Conservation (phyloP, 2,888 invertebrate species). For the Panopea generosa region DNA sequence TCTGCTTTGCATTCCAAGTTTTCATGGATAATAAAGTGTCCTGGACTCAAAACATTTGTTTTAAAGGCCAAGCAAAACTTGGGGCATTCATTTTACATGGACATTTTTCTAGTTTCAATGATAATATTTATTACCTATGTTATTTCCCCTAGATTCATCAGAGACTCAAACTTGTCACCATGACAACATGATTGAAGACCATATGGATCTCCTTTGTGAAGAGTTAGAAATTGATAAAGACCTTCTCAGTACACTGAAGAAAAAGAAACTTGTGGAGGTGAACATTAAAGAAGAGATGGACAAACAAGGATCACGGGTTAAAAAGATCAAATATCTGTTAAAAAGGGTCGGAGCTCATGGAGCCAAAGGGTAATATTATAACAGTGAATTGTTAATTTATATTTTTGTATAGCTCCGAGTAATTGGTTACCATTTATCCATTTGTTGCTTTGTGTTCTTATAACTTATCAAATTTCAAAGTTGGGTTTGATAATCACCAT, state of each 20-base stretch:
- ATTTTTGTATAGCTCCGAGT: background rate
- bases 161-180: background rate
- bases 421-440: no score
- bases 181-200: slow-evolving; percentile 53
- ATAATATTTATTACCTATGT: no score
- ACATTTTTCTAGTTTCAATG: no score
- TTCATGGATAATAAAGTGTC: no score
- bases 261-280: slow-evolving; percentile 41
- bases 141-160: background rate
- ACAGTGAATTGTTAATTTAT: no score
- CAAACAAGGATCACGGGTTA: slow-evolving; percentile 49
- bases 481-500: no score
- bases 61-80: no score
- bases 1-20: no score
- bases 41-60: no score
- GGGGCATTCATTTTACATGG: no score
- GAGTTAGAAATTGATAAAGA: slow-evolving; percentile 58
- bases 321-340: slow-evolving; percentile 53
- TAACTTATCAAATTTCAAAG: no score
- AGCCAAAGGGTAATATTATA: slow-evolving; percentile 53
- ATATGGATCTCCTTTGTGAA: slow-evolving; percentile 59
- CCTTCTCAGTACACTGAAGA: slow-evolving; percentile 40
- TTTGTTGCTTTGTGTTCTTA: no score
- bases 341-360: slow-evolving; percentile 50
- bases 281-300: slow-evolving; percentile 48